Percentiles rank a stretch among this genome's conserved stretches.
Conservation (phyloP, 2,113 vertebrate genomes). For the Hystrix cristata region DNA sequence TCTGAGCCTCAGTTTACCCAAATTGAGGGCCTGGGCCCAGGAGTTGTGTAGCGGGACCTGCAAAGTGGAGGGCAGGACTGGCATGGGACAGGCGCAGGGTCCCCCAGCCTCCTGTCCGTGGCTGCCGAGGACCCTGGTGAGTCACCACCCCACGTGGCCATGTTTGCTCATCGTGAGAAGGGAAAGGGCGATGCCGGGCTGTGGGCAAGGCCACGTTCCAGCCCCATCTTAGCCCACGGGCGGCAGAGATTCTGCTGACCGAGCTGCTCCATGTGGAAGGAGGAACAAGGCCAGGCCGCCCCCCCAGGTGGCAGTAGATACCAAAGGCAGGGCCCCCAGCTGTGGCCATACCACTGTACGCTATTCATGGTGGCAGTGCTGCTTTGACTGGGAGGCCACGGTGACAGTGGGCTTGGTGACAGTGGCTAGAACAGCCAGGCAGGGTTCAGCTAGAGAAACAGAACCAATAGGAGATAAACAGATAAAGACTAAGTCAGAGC, state of each 20-base stretch:
- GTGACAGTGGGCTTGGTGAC: not conserved
- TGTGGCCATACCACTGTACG: not conserved
- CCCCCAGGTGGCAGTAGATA: not conserved
- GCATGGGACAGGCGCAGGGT: not conserved
- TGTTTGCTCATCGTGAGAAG: not conserved
- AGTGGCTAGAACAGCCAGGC: not conserved
- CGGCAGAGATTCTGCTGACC: not conserved
- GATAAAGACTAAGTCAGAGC: not conserved
- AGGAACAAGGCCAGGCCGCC: fast-evolving
- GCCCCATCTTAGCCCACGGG: not conserved
- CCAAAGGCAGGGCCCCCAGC: not conserved
- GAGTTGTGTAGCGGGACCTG: not conserved
- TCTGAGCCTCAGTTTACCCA: not conserved
- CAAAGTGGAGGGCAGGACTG: not conserved
- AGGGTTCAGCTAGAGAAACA: not conserved
- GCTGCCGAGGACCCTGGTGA: too few relatives aligned
- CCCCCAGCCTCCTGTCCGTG: not conserved
- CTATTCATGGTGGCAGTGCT: too few relatives aligned
- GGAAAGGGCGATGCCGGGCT: not conserved
- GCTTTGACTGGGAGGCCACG: not conserved
- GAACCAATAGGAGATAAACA: not conserved
- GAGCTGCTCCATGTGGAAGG: not conserved
- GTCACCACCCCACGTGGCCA: not conserved
- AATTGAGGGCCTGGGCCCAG: not conserved
- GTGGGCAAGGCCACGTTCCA: not conserved